A percentile compares a stretch with the other conserved stretches of the same genome.
phyloP scores from a whole-genome alignment of 1,140 invertebrate species.

The Elysia chlorotica region DNA sequence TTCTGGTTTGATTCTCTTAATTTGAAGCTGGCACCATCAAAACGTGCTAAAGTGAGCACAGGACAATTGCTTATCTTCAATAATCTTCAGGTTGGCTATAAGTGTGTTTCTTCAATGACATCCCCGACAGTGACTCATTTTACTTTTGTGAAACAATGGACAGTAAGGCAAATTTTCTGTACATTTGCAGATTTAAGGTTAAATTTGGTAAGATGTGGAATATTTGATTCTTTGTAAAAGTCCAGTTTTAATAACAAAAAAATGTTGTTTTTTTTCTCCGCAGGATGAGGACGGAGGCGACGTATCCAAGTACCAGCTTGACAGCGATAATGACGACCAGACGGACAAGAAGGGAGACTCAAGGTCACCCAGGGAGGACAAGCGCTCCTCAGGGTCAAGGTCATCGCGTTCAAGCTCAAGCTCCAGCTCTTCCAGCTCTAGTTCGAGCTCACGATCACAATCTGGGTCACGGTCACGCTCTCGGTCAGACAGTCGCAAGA shows the following conservation, averaged over 20 bases:
- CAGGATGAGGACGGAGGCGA: conserved; percentile 63
- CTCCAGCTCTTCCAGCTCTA: conserved; percentile 43
- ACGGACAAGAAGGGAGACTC: conserved; percentile 10
- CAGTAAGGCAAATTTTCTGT: neutral
- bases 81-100: no score
- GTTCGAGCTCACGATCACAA: conserved; percentile 33
- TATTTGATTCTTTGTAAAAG: neutral
- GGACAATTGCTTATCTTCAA: no score
- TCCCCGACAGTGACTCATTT: no score
- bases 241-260: neutral
- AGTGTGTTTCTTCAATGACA: no score
- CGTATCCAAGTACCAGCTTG: conserved; percentile 82
- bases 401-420: conserved; percentile 33
- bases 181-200: neutral
- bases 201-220: neutral
- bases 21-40: no score
- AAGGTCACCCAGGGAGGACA: neutral
- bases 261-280: neutral
- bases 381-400: conserved; percentile 6
- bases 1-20: no score
- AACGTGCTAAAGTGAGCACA: no score
- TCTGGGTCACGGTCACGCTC: conserved; percentile 33
- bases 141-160: no score
- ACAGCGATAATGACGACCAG: conserved; percentile 50
- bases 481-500: conserved; percentile 12